Evolutionary conservation across 2,888 invertebrate species (phyloP), one percentile per base, ranked within the genome.

Genomic region (Bombylius discolor): DNA sequence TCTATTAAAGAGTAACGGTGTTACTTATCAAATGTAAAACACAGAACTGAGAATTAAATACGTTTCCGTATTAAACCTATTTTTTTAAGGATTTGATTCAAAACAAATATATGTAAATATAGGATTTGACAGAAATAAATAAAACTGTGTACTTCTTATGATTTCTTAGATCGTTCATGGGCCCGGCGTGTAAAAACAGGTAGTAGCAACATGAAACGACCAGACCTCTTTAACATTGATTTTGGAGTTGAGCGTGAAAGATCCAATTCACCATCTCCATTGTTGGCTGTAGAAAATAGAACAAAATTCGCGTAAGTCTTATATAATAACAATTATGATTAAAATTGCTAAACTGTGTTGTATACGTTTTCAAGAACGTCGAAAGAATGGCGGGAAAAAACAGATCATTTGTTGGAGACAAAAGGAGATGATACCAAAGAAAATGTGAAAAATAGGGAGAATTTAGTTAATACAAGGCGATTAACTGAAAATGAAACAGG

Each of bases 341-440:
- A 44, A 12, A 44, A 44, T n/a, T 12, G 1, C 44, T 12, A 12
- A 44, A 11, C n/a, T 9, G 7, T 39, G 39, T 39, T 39, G 7
- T 39, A 44, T 5, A 36, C 8, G 5, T 36, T 36, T 4, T 36
- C 1, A 36, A 69, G 73, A 66, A 72, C 68, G 67, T 79, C 71
- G 64, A 87, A 86, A 74, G 89, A 90, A 68, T 90, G 90, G 89
- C 79, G 87, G 51, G 88, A 90, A 70, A 91, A 92, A 71, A 92
- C 93, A 67, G 91, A 93, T 72, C 89, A 89, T 7, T 93, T 93
- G 93, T 76, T 93, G 60, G 84, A 89, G 63, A 89, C 89, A 57
- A 90, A 89, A 75, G 89, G 89, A 69, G 84, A 83, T 67, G 88
- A 84, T 68, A 89, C 88, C 70, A 81, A 82, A 65, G 80, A 82